Evolutionary conservation across 2,888 invertebrate genomes (phyloP).

Genomic region (Scaptomyza reducta): DNA sequence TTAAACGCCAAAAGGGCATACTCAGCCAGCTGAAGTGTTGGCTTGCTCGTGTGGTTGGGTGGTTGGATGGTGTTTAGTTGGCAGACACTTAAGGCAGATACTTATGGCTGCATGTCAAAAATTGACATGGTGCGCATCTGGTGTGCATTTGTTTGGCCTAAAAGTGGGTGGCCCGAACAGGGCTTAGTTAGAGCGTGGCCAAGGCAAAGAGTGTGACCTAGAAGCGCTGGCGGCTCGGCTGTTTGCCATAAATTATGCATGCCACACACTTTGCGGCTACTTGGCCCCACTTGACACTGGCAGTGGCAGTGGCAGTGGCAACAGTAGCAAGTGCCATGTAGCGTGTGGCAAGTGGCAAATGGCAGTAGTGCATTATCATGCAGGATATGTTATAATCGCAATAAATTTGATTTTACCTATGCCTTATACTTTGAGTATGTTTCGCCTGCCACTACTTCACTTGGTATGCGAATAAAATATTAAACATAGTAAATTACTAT

Average conservation of each 20-base stretch:
- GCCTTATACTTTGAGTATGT: conserved; percentile 27
- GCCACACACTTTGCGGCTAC: conserved; percentile 46
- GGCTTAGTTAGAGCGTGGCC: conserved; percentile 2
- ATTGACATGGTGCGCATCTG: conserved; percentile 39
- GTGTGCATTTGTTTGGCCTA: conserved; percentile 47
- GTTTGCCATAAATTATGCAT: conserved; percentile 56
- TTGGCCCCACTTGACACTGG: conserved; percentile 42
- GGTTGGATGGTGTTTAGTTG: conserved; percentile 1
- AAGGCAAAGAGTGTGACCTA: conserved; percentile 6
- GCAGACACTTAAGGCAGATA: conserved; percentile 11
- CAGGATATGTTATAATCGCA: conserved; percentile 54
- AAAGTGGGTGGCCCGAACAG: conserved; percentile 9
- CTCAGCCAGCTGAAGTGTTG: neutral
- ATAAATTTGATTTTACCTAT: conserved; percentile 57
- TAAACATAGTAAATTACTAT: neutral
- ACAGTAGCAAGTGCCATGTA: conserved; percentile 3
- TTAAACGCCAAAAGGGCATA: conserved; percentile 41
- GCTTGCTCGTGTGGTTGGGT: neutral
- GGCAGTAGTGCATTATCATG: conserved; percentile 52
- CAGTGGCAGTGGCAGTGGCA: conserved; percentile 11
- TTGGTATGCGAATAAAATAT: neutral
- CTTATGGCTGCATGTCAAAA: conserved; percentile 24
- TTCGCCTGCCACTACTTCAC: no score
- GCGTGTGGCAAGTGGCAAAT: conserved; percentile 18
- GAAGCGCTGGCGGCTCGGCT: conserved; percentile 22